Conservation (phyloP, 1,140 invertebrate species). For the Dendroctonus ponderosae region DNA sequence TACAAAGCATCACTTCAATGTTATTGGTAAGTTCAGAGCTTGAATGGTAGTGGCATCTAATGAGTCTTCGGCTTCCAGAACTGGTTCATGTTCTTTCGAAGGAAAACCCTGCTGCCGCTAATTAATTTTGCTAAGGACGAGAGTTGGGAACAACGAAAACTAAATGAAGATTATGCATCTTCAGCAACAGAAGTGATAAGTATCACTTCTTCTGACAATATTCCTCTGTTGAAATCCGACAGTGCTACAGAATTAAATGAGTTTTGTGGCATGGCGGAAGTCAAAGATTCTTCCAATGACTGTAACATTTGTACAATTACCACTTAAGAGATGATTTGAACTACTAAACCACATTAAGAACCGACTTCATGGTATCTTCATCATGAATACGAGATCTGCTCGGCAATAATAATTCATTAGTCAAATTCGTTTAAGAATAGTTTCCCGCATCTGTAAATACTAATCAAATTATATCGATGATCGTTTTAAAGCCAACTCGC, state of each 20-base stretch:
- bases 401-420: too few species aligned
- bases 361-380: too few species aligned
- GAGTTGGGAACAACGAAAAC: constrained; percentile 18
- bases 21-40: constrained; percentile 54
- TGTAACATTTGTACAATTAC: constrained; percentile 31
- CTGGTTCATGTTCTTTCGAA: constrained; percentile 48
- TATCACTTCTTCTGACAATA: constrained; percentile 45
- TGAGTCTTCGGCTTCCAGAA: constrained; percentile 36
- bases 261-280: constrained; percentile 34
- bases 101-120: constrained; percentile 45
- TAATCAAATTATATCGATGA: too few species aligned
- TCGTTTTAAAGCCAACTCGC: too few species aligned
- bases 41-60: not conserved
- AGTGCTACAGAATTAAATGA: constrained; percentile 47
- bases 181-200: constrained; percentile 37
- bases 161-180: constrained; percentile 31
- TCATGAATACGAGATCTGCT: too few species aligned
- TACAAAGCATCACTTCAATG: constrained; percentile 56
- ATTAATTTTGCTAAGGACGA: constrained; percentile 39
- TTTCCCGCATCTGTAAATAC: too few species aligned
- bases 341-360: too few species aligned
- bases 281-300: constrained; percentile 20
- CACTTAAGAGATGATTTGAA: constrained; percentile 11
- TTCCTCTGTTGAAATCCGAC: constrained; percentile 46
- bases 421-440: too few species aligned